Conservation (phyloP, 2,797 vertebrate species). For the Gymnodraco acuticeps region DNA sequence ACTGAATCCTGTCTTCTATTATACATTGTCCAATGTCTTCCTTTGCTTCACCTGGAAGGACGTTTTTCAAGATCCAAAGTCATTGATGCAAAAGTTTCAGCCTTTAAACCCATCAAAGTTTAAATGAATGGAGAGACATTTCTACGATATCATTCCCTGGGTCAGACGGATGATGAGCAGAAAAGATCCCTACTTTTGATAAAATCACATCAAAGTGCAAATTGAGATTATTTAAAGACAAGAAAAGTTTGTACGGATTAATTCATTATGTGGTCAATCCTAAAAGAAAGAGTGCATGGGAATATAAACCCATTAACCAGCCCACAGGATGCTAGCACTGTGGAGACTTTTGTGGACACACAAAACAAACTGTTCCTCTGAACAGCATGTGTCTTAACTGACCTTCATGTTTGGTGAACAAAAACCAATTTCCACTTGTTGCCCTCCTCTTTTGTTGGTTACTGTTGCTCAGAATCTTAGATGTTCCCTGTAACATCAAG, state of each 20-base stretch:
- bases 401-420: neutral
- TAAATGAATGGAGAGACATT: neutral
- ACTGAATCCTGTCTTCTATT: neutral
- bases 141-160: neutral
- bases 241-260: neutral
- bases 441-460: conserved; percentile 1
- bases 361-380: neutral
- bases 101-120: neutral
- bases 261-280: neutral
- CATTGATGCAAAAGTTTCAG: neutral
- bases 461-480: conserved; percentile 17
- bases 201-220: neutral
- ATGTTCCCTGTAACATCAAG: conserved; percentile 21
- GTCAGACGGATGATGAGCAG: neutral
- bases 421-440: conserved; percentile 1
- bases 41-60: neutral
- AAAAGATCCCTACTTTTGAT: conserved; percentile 5
- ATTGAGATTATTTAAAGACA: conserved; percentile 1
- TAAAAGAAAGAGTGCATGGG: neutral
- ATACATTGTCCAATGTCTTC: neutral
- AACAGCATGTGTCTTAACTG: neutral
- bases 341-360: neutral
- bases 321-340: neutral
- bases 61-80: neutral
- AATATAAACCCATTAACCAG: neutral